phyloP scores from a whole-genome alignment of 2,797 vertebrate species.

The Rallus crepitans region DNA sequence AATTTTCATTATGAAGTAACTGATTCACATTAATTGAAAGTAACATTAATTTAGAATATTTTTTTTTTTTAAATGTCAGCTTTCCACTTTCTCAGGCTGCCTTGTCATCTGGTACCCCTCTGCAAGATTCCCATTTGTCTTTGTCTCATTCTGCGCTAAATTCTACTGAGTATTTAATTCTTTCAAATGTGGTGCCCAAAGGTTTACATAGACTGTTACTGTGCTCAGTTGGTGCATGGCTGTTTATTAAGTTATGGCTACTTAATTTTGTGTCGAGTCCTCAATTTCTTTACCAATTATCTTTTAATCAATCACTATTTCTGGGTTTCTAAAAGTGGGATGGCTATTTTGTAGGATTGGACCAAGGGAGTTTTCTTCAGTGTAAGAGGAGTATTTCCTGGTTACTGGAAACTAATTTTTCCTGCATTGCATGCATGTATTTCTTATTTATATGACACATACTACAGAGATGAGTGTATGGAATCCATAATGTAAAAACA shows the following conservation, averaged over 20 bases:
- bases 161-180: neutral
- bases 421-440: neutral
- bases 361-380: neutral
- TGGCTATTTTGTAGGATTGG: neutral
- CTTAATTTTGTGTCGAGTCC: neutral
- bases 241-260: neutral
- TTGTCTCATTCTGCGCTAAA: neutral
- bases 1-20: neutral
- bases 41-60: neutral
- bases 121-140: neutral
- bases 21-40: neutral
- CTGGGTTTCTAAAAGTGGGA: neutral
- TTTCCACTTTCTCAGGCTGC: neutral
- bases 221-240: neutral
- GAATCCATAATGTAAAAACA: neutral
- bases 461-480: neutral
- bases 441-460: neutral
- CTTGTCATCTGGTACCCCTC: neutral
- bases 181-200: neutral
- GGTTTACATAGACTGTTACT: neutral
- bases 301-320: neutral
- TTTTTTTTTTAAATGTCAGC: too few relatives aligned
- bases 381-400: neutral
- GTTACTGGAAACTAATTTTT: neutral
- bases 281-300: neutral